A percentile compares a stretch with the other conserved stretches of the same genome.
These are phyloP conservation scores for Erethizon dorsatum DNA, from an alignment of 2,797 vertebrate genomes.

Conservation along the genomic window DNA sequence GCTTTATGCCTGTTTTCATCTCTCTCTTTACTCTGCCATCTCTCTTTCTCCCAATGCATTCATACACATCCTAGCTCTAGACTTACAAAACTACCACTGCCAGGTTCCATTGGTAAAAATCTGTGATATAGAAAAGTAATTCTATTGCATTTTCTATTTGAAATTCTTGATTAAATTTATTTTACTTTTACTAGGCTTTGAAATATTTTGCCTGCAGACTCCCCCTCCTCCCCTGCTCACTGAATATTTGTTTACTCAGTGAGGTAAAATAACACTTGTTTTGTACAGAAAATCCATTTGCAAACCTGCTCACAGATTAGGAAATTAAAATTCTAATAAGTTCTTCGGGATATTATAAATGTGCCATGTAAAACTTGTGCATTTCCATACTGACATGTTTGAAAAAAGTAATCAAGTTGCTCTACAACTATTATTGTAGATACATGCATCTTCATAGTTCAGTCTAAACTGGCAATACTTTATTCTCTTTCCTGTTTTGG, in stretches of 20 bases:
- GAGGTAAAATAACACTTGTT: neutral
- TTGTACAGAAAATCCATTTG: constrained; percentile 29
- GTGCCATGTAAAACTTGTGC: neutral
- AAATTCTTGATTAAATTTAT: neutral
- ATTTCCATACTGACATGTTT: neutral
- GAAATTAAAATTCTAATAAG: constrained; percentile 37
- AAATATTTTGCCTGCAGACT: neutral
- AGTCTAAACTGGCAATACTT: constrained; percentile 28
- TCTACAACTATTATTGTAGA: constrained; percentile 2
- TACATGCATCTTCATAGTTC: neutral
- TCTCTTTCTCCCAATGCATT: neutral
- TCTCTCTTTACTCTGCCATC: neutral
- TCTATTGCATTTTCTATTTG: neutral
- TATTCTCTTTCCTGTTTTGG: constrained; percentile 45
- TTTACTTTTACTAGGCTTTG: neutral
- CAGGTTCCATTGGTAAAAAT: neutral
- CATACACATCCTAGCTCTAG: neutral
- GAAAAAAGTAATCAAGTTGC: constrained; percentile 5
- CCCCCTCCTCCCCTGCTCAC: neutral
- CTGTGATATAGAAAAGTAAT: neutral
- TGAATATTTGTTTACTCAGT: neutral
- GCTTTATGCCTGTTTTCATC: neutral
- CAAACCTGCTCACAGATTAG: neutral
- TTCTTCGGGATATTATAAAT: neutral
- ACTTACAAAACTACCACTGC: neutral